Percentiles rank a stretch among this genome's conserved stretches.
Evolutionary conservation across 2,797 vertebrate species (phyloP).

Genomic region (Octomys mimax): DNA sequence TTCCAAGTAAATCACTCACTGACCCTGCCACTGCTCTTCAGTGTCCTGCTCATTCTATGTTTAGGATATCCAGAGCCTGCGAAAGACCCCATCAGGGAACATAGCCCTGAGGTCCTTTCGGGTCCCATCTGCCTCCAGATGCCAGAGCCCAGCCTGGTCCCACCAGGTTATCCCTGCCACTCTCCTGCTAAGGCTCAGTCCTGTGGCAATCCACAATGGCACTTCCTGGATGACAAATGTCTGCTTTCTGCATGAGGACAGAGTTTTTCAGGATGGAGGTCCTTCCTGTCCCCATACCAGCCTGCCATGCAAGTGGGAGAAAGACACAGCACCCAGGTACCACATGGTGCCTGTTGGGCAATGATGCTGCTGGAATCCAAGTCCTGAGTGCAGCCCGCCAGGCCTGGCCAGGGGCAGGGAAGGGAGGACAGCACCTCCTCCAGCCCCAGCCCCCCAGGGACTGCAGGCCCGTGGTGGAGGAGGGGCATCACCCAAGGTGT

Average conservation of each 20-base stretch:
- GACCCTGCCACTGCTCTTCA: not conserved
- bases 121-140: not conserved
- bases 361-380: not conserved
- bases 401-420: not conserved
- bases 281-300: fast-evolving
- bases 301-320: not conserved
- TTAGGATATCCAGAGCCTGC: not conserved
- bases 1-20: not conserved
- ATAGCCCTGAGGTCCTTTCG: not conserved
- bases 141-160: not conserved
- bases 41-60: not conserved
- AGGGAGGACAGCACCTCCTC: not conserved
- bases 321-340: not conserved
- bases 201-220: too few relatives aligned
- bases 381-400: not conserved
- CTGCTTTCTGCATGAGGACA: too few relatives aligned
- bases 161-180: fast-evolving
- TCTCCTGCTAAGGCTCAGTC: not conserved
- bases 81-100: not conserved
- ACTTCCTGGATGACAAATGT: not conserved
- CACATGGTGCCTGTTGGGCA: not conserved
- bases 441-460: not conserved
- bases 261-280: not conserved
- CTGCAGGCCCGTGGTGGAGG: not conserved
- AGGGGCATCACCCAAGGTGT: not conserved